Base-by-base conservation (phyloP, 2,797 vertebrate genomes). In the Zenarchopterus dispar region DNA sequence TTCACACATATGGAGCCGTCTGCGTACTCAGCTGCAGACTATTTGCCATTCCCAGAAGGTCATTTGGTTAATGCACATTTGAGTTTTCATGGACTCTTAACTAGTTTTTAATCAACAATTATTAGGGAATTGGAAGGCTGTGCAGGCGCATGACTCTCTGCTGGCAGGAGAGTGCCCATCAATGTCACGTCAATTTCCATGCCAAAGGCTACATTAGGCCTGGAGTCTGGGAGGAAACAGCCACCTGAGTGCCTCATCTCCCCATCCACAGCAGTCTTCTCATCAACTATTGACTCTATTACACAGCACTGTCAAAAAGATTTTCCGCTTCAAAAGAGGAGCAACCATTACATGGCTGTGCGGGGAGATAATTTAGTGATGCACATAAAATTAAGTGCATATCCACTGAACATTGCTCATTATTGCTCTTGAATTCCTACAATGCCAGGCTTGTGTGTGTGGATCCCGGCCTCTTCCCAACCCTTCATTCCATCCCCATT, bases 61-160 rank as follows among this genome's bases (percentile, higher is more conserved):
- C 93, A 81, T 93, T 93, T 77, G 90, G 94, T 95, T 96, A 96
- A 95, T 95, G 93, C 92, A 91, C 79, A 82, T 94, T 96, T 95
- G 93, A 91, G 93, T 94, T 95, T 94, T 95, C 94, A 93, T 93
- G 91, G 95, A 92, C 92, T 94, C 92, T 93, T 95, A 96, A 97
- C 93, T 94, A 87, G 93, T 93, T 97, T 96, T 96, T 96, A 97
- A 97, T 97, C 94, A 96, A 94, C 81, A 90, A 92, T 96, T 95
- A 97, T 95, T 91, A 94, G 93, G 57, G 86, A 94, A 94, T 81
- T 77, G 93, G 92, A 94, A 93, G 84, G 81, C 88, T 67, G 88
- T 63, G 62, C 63, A 73, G 90, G 81, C 87, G 87, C 88, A 88
- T 39, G 80, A 78, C 91, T 83, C 77, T 85, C 86, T 44, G 79